Evolutionary conservation across 1,140 invertebrate species (phyloP).

Genomic region (Leguminivora glycinivorella): DNA sequence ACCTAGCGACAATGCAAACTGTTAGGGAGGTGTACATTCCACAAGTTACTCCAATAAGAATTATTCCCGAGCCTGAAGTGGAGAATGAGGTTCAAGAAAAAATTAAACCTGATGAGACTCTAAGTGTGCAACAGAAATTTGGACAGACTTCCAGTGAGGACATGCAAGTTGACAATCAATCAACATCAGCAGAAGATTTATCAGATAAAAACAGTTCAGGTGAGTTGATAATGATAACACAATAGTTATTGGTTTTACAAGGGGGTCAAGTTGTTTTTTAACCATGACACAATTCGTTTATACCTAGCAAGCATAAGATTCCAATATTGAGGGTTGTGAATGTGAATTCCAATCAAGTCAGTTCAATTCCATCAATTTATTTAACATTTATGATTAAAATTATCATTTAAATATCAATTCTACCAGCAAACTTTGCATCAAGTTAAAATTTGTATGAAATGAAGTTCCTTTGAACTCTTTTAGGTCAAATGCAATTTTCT

Average conservation of each 20-base stretch:
- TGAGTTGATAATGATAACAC: slow-evolving; percentile 34
- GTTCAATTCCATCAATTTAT: no score
- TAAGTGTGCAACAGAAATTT: slow-evolving; percentile 42
- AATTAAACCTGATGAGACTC: slow-evolving; percentile 44
- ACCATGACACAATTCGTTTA: background rate
- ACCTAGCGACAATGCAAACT: slow-evolving; percentile 61
- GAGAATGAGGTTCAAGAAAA: slow-evolving; percentile 49
- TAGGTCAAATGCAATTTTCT: no score
- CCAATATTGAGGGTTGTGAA: no score
- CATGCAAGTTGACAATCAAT: slow-evolving; percentile 68
- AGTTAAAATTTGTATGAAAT: no score
- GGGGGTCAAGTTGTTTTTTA: no score
- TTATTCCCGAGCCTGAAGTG: slow-evolving; percentile 47
- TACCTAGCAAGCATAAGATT: no score
- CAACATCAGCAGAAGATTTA: slow-evolving; percentile 65
- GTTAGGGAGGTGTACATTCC: slow-evolving; percentile 63
- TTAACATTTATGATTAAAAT: no score
- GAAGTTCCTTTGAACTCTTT: no score
- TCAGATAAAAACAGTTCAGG: slow-evolving; percentile 69
- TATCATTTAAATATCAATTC: no score
- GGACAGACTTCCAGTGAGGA: slow-evolving; percentile 52
- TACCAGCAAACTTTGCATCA: no score
- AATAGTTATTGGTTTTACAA: no score
- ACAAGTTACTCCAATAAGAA: slow-evolving; percentile 39
- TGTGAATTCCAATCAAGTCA: no score